These are phyloP conservation scores for Alces alces DNA, from an alignment of 2,113 vertebrate genomes.

Conservation along the genomic window DNA sequence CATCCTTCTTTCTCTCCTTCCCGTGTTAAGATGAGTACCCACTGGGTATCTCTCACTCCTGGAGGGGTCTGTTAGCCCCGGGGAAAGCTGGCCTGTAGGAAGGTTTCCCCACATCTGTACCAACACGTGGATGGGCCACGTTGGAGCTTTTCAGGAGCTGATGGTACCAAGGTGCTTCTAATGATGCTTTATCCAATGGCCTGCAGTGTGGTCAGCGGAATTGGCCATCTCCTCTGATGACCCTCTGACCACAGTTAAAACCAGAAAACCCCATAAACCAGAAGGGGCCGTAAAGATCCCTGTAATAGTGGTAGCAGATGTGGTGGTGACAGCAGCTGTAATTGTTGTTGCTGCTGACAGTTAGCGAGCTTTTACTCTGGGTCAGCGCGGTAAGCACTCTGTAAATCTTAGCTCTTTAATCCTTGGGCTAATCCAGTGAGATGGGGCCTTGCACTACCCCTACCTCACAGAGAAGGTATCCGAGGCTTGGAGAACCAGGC, in stretches of 20 bases:
- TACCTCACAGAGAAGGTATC: background rate
- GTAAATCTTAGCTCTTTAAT: background rate
- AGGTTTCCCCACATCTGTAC: background rate
- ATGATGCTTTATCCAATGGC: background rate
- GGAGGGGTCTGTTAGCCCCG: background rate
- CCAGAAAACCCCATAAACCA: background rate
- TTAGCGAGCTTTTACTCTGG: background rate
- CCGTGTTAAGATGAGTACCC: background rate
- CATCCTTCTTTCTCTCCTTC: background rate
- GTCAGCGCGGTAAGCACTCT: accelerated
- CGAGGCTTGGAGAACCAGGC: background rate
- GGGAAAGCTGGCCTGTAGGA: background rate
- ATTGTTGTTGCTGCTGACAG: background rate
- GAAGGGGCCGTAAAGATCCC: background rate
- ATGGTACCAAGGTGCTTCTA: background rate
- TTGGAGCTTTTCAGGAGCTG: background rate
- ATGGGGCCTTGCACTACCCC: background rate
- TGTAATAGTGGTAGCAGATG: background rate
- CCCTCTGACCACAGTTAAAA: background rate
- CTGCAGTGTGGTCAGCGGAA: background rate
- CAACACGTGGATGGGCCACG: background rate
- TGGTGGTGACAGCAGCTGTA: accelerated
- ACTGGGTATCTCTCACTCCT: background rate
- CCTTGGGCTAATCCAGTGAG: background rate
- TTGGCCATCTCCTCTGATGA: accelerated